Percentiles rank a stretch among this genome's conserved stretches.
These are phyloP conservation scores for Pardosa pseudoannulata DNA, from an alignment of 2,888 invertebrate species.

Conservation along the genomic window DNA sequence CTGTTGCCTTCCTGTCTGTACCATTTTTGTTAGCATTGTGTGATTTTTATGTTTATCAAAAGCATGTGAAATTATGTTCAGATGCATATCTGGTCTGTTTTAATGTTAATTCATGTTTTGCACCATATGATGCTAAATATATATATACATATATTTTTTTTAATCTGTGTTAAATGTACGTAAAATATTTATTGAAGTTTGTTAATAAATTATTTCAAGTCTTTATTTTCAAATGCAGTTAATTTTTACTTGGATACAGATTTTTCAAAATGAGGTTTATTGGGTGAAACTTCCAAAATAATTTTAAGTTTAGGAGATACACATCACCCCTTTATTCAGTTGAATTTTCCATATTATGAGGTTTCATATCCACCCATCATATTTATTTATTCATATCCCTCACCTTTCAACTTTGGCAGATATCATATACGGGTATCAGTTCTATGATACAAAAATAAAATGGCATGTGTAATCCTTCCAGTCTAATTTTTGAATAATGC, in stretches of 20 bases:
- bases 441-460: not conserved
- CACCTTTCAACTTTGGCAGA: not conserved
- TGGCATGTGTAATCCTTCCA: slow-evolving; percentile 14
- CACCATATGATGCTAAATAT: too few relatives aligned
- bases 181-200: not conserved
- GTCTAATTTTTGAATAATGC: not conserved
- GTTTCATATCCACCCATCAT: not conserved
- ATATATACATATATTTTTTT: not conserved
- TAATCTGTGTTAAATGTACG: not conserved
- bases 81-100: not conserved
- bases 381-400: not conserved
- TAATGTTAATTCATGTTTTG: not conserved
- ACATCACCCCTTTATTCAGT: too few relatives aligned
- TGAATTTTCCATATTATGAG: too few relatives aligned
- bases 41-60: not conserved
- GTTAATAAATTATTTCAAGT: not conserved
- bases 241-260: too few relatives aligned
- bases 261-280: too few relatives aligned
- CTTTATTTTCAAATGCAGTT: too few relatives aligned
- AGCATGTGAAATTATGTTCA: not conserved
- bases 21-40: not conserved
- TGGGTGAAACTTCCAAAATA: too few relatives aligned
- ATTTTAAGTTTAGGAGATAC: too few relatives aligned
- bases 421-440: not conserved
- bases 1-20: not conserved